These are phyloP conservation scores for Equus przewalskii DNA, from an alignment of 2,113 vertebrate genomes.

Conservation along the genomic window DNA sequence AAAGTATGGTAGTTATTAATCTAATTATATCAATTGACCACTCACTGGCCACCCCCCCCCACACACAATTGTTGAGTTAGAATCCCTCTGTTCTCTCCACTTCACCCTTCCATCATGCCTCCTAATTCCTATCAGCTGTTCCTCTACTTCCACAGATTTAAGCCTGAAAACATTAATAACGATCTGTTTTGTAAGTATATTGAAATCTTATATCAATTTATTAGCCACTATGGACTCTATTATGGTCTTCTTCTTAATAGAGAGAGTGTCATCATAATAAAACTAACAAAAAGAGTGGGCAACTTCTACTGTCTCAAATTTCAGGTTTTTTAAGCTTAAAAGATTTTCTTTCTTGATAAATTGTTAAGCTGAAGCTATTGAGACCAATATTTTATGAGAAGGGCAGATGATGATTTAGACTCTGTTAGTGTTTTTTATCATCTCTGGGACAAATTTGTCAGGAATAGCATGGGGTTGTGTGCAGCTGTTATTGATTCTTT, in stretches of 20 bases:
- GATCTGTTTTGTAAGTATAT: not conserved
- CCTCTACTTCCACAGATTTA: not conserved
- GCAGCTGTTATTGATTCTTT: conserved; percentile 2
- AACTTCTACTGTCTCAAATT: not conserved
- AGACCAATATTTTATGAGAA: not conserved
- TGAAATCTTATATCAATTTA: not conserved
- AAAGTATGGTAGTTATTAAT: not conserved
- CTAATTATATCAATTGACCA: not conserved
- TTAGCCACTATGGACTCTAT: not conserved
- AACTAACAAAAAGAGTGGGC: not conserved
- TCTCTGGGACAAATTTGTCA: not conserved
- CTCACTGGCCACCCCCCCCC: rapidly evolving
- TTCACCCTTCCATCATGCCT: not conserved
- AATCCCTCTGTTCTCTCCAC: not conserved
- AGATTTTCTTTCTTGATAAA: not conserved
- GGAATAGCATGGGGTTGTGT: not conserved
- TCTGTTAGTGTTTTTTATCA: not conserved
- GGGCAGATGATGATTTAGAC: not conserved
- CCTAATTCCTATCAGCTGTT: not conserved
- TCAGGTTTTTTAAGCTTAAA: not conserved
- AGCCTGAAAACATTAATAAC: not conserved
- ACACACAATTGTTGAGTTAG: not conserved
- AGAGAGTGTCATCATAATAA: not conserved
- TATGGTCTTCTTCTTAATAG: not conserved
- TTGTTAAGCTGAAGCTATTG: not conserved